Conservation (phyloP, 2,113 vertebrate species). For the Turnix velox region DNA sequence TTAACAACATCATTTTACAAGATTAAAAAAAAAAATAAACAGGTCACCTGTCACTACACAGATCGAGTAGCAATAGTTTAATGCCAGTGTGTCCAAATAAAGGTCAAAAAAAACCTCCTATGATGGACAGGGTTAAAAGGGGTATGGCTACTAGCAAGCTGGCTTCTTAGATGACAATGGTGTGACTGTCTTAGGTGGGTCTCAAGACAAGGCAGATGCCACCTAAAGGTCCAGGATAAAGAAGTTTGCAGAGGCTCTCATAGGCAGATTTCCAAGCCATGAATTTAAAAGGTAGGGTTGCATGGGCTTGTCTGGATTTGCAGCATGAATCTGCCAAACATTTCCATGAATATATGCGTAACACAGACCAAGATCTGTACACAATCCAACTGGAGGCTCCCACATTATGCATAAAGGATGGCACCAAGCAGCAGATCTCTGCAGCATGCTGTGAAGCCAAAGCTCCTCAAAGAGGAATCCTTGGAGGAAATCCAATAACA, state of each 20-base stretch:
- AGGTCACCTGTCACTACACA: constrained; percentile 19
- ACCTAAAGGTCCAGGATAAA: not conserved
- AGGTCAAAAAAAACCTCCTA: not conserved
- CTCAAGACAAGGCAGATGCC: not conserved
- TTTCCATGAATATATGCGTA: not conserved
- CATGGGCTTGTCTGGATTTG: constrained; percentile 29
- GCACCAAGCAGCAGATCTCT: not conserved
- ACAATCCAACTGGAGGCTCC: not conserved
- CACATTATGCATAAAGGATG: not conserved
- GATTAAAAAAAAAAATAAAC: not conserved
- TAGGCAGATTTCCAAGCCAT: constrained; percentile 5
- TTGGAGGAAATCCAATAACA: not conserved
- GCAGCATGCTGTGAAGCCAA: not conserved
- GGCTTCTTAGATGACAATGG: not conserved
- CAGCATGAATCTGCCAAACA: not conserved
- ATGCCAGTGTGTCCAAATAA: not conserved
- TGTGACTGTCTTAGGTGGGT: not conserved
- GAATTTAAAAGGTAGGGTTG: constrained; percentile 2
- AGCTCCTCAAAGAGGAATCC: not conserved
- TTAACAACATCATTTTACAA: constrained; percentile 17
- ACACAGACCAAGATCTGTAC: not conserved
- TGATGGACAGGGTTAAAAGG: not conserved
- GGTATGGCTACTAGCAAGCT: not conserved
- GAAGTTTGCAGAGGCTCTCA: not conserved
- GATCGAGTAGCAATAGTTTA: not conserved